Evolutionary conservation across 2,113 vertebrate species (phyloP).

Genomic region (Hypomesus transpacificus): DNA sequence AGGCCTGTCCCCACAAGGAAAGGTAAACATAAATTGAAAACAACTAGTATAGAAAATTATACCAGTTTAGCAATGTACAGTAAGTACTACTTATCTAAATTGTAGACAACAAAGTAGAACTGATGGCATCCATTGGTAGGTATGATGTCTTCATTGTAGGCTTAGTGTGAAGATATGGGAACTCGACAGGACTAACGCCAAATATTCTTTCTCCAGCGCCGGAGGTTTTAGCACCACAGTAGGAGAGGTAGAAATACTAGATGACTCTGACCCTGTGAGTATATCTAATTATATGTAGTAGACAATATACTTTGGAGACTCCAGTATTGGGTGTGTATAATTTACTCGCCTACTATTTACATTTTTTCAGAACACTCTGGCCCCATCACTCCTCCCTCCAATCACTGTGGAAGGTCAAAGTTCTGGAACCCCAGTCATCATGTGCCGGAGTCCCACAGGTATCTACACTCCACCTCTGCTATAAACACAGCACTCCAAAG

Average conservation of each 20-base stretch:
- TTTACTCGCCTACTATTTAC: not conserved
- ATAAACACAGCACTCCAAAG: no score
- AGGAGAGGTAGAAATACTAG: conserved; percentile 77
- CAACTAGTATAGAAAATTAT: not conserved
- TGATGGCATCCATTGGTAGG: no score
- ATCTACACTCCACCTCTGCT: not conserved
- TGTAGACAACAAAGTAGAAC: no score
- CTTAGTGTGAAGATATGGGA: not conserved
- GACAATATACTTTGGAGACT: not conserved
- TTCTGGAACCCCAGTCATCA: conserved; percentile 77
- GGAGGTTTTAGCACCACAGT: conserved; percentile 85
- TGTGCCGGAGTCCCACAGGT: conserved; percentile 92
- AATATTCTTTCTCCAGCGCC: conserved; percentile 85
- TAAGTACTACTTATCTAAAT: not conserved
- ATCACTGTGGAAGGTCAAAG: conserved; percentile 70
- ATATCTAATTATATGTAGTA: not conserved
- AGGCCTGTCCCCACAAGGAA: conserved; percentile 85
- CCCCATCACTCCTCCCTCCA: conserved; percentile 72
- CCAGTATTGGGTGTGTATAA: not conserved
- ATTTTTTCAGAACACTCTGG: conserved; percentile 72
- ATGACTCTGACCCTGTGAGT: conserved; percentile 82
- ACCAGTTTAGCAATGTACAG: not conserved
- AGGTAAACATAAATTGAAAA: conserved; percentile 66
- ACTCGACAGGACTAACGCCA: not conserved
- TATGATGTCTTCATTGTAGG: no score